phyloP scores from a whole-genome alignment of 1,140 invertebrate species.

The Ips typographus region DNA sequence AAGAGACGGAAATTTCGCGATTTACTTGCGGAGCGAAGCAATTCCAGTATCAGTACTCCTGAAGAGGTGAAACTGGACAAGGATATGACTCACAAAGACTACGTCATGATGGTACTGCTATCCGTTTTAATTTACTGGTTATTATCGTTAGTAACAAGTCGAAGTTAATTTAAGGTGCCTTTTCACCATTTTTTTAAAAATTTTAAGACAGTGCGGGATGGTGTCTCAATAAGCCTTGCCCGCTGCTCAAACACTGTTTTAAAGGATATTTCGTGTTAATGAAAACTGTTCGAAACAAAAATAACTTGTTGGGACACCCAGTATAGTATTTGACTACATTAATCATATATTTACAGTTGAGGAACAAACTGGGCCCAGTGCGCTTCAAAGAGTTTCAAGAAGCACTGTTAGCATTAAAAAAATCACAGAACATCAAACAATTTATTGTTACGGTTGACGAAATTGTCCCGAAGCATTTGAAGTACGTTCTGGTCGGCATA shows the following conservation, averaged over 20 bases:
- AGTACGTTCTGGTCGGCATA: conserved; percentile 12
- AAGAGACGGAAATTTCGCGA: background rate
- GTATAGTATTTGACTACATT: too few species aligned
- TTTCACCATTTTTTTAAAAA: background rate
- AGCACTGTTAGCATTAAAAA: too few species aligned
- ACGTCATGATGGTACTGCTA: conserved; percentile 42
- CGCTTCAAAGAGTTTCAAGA: too few species aligned
- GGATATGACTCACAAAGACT: conserved; percentile 36
- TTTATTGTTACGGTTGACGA: conserved; percentile 8
- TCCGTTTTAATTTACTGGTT: conserved; percentile 41
- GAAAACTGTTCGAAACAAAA: too few species aligned
- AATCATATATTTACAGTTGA: too few species aligned
- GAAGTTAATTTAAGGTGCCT: conserved; percentile 39
- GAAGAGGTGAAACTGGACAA: conserved; percentile 1
- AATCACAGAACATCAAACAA: background rate
- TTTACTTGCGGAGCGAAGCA: background rate
- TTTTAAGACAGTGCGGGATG: background rate
- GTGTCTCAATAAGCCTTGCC: too few species aligned
- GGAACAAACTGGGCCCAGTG: too few species aligned
- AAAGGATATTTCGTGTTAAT: too few species aligned
- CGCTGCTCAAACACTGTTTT: too few species aligned
- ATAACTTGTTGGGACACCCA: too few species aligned
- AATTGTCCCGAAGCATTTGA: conserved; percentile 9
- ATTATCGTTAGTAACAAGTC: conserved; percentile 55
- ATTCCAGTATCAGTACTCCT: background rate